phyloP scores from a whole-genome alignment of 2,888 invertebrate genomes.

The Idaea dimidiata region DNA sequence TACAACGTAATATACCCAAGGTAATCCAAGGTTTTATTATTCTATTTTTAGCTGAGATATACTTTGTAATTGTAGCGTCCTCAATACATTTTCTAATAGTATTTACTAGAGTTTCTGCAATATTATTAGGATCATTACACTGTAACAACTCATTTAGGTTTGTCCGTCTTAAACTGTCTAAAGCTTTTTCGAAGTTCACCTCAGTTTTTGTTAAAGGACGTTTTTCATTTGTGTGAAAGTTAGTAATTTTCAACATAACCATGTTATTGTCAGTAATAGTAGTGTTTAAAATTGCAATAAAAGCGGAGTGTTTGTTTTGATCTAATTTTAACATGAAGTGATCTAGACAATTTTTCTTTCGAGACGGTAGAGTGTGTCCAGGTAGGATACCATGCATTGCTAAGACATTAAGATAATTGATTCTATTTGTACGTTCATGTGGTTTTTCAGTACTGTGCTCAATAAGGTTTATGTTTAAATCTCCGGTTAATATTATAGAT shows the following conservation, averaged over 20 bases:
- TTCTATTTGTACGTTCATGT: neutral
- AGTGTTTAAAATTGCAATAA: neutral
- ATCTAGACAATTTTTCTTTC: neutral
- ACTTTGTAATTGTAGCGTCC: neutral
- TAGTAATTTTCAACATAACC: neutral
- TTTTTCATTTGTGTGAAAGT: neutral
- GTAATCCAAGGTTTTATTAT: conserved; percentile 18
- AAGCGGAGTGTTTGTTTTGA: neutral
- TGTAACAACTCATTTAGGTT: neutral
- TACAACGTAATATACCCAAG: conserved; percentile 10
- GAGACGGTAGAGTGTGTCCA: neutral
- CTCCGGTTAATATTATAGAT: neutral
- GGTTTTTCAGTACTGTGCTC: neutral
- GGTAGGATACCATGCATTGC: neutral
- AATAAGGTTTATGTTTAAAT: neutral
- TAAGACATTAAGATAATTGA: neutral
- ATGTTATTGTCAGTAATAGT: neutral
- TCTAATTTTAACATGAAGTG: conserved; percentile 1
- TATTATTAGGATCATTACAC: neutral
- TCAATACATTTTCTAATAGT: neutral
- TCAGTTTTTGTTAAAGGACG: neutral
- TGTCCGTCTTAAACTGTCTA: neutral
- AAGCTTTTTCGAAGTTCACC: neutral
- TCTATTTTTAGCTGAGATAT: conserved; percentile 8
- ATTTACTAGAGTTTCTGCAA: neutral